Evolutionary conservation across 1,140 invertebrate genomes (phyloP), one percentile per base, ranked within the genome.

Genomic region (Pseudomyrmex dendroicus): DNA sequence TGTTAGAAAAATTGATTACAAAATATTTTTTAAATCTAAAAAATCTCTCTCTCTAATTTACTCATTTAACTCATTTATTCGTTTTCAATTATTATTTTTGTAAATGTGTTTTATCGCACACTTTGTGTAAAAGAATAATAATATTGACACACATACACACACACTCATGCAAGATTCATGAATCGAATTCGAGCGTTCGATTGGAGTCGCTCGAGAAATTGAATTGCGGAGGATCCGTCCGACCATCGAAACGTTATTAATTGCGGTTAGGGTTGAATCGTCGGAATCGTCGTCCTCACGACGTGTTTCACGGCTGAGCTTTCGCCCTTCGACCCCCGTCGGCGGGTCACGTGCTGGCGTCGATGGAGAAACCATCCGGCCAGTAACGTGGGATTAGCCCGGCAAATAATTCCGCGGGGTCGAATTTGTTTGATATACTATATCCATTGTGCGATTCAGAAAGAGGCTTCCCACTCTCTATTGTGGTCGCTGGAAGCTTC

Each of bases 371-470:
- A 92, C 63, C 89, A 89, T 92, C 90, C 54, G 57, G 74, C 68
- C 73, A 85, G 80, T 67, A 83, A 89, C 84, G 86, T 89, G 86
- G 85, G 87, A 91, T 92, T 90, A 90, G 20, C 76, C 67, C 50
- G 89, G 91, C 87, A 91, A 92, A 92, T 91, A 92, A 88, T 92
- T 92, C 85, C 83, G 59, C 91, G 90, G 83, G 84, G 86, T 90
- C 87, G 82, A 92, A 91, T 91, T 92, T 91, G 91, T 92, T 92
- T 92, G 91, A 92, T 92, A 92, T 92, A 92, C 90, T 92, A 91
- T 92, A 92, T 89, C 91, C 85, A 92, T 92, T 92, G 91, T 92
- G 88, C 78, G 89, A 87, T 85, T 80, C 85, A 88, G 88, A 86
- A 91, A 74, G 87, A 91, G 90, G 86, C 88, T 88, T 90, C 74